A percentile compares a stretch with the other conserved stretches of the same genome.
Conservation (phyloP, 2,888 invertebrate species). For the Archips xylosteana region DNA sequence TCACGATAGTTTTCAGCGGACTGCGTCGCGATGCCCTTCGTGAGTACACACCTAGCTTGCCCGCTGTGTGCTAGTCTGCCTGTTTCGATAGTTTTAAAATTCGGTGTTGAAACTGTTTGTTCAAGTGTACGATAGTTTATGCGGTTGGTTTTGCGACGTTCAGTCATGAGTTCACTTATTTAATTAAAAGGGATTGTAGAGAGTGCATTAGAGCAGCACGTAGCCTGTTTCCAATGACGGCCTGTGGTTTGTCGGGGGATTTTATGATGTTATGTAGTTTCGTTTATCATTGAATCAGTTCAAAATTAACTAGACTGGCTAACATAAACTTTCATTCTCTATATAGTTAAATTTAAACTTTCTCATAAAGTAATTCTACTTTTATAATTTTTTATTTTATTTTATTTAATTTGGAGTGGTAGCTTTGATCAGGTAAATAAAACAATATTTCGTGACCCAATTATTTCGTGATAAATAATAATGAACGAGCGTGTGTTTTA, state of each 20-base stretch:
- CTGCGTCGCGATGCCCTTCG: slow-evolving; percentile 76
- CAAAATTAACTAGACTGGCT: background rate
- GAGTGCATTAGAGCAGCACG: slow-evolving; percentile 33
- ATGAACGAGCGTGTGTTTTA: no score
- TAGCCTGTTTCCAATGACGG: slow-evolving; percentile 28
- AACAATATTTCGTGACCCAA: no score
- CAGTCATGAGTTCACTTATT: slow-evolving; percentile 35
- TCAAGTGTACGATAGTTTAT: slow-evolving; percentile 57
- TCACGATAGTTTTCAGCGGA: slow-evolving; percentile 78
- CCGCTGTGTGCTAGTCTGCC: slow-evolving; percentile 63
- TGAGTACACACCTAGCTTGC: slow-evolving; percentile 72
- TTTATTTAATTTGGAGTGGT: no score
- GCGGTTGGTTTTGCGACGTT: slow-evolving; percentile 17
- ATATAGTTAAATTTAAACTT: background rate
- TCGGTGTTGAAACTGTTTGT: slow-evolving; percentile 50
- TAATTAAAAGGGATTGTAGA: slow-evolving; percentile 32
- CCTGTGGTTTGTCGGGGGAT: slow-evolving; percentile 23
- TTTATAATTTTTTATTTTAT: no score
- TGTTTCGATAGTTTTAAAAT: slow-evolving; percentile 40
- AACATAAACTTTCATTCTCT: background rate
- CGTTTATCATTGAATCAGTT: background rate
- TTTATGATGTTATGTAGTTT: slow-evolving; percentile 10
- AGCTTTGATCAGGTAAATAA: no score
- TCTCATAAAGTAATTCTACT: background rate
- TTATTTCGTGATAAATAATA: no score